phyloP scores from a whole-genome alignment of 2,797 vertebrate species.

The Parotocinclus haroldoi region DNA sequence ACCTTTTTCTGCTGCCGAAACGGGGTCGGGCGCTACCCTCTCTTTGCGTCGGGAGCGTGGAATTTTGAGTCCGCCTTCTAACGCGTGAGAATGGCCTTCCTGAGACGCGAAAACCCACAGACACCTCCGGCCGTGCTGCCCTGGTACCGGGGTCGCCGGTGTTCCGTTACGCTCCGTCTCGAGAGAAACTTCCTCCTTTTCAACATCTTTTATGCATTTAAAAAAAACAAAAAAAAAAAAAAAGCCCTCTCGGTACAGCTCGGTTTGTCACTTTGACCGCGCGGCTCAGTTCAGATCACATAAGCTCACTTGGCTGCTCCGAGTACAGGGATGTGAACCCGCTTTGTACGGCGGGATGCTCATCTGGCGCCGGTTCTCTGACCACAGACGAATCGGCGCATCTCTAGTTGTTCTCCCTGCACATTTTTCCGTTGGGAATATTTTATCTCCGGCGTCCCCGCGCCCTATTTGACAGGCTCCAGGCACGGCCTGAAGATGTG shows the following conservation, averaged over 20 bases:
- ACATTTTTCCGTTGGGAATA: constrained; percentile 31
- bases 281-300: constrained; percentile 2
- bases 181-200: constrained; percentile 32
- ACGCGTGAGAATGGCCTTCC: constrained; percentile 29
- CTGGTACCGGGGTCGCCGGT: constrained; percentile 41
- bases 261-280: constrained; percentile 24
- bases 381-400: constrained; percentile 8
- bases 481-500: neutral
- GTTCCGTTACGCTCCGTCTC: constrained; percentile 35
- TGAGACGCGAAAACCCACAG: constrained; percentile 33
- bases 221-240: no score
- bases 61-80: neutral
- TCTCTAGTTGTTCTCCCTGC: constrained; percentile 35
- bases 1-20: constrained; percentile 49
- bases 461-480: neutral
- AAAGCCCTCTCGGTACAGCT: constrained; percentile 3
- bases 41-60: neutral
- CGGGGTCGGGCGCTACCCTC: constrained; percentile 33
- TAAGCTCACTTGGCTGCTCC: constrained; percentile 24
- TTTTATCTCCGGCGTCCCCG: constrained; percentile 3
- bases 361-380: constrained; percentile 27
- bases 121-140: constrained; percentile 30
- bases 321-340: constrained; percentile 1
- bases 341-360: constrained; percentile 15
- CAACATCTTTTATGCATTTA: constrained; percentile 41